Conservation (phyloP, 2,888 invertebrate genomes). For the Panzeria rudis region DNA sequence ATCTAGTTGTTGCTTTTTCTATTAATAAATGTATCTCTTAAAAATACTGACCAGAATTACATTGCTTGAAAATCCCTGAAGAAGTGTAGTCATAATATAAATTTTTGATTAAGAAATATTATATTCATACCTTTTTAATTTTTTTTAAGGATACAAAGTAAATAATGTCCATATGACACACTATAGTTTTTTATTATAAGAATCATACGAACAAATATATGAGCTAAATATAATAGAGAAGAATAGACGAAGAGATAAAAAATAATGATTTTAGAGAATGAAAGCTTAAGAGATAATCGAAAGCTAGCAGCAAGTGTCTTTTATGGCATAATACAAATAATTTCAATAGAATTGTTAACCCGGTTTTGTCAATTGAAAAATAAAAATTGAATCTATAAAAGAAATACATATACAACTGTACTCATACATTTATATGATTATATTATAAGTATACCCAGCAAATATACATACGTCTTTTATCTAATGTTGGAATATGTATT, state of each 20-base stretch:
- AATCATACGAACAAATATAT: slow-evolving; percentile 18
- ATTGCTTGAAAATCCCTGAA: slow-evolving; percentile 3
- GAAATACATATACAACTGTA: slow-evolving; percentile 6
- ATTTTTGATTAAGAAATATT: slow-evolving; percentile 31
- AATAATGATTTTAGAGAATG: slow-evolving; percentile 17
- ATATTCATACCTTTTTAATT: not conserved
- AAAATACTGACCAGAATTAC: slow-evolving; percentile 1
- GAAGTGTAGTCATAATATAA: slow-evolving; percentile 19
- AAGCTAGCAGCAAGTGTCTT: slow-evolving; percentile 66
- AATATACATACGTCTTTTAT: not conserved
- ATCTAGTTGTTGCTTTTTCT: too few species aligned
- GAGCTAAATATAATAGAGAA: not conserved
- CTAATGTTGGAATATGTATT: too few species aligned
- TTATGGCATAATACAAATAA: slow-evolving; percentile 64
- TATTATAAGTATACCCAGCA: not conserved
- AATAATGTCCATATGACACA: slow-evolving; percentile 32
- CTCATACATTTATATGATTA: not conserved
- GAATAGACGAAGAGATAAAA: slow-evolving; percentile 28
- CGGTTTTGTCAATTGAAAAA: slow-evolving; percentile 65
- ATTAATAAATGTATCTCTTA: not conserved
- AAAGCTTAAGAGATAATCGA: slow-evolving; percentile 53
- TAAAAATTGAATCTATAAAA: slow-evolving; percentile 10
- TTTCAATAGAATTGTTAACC: slow-evolving; percentile 69
- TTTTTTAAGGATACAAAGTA: slow-evolving; percentile 28
- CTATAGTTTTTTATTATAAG: slow-evolving; percentile 11